Conservation (phyloP, 2,888 invertebrate species). For the Caenorhabditis sp. region DNA sequence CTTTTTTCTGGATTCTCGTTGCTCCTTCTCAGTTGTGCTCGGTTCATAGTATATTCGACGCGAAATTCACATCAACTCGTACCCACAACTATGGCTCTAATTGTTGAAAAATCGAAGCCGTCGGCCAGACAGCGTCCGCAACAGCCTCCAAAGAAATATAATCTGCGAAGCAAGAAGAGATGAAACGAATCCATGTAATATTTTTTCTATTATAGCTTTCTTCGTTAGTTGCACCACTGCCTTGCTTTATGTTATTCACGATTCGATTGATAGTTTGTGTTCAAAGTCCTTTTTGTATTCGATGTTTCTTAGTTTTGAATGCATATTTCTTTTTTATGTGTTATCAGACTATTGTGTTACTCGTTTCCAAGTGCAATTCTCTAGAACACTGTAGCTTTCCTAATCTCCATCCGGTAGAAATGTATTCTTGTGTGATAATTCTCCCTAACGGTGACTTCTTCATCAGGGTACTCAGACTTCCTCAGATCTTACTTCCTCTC, state of each 20-base stretch:
- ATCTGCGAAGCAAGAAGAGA: not conserved
- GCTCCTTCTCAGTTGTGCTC: slow-evolving; percentile 27
- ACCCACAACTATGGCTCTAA: not conserved
- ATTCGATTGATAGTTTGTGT: too few species aligned
- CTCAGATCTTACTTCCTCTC: too few species aligned
- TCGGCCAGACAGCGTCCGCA: not conserved
- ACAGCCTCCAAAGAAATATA: not conserved
- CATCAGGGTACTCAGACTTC: too few species aligned
- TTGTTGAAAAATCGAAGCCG: slow-evolving; percentile 7
- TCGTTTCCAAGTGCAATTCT: too few species aligned
- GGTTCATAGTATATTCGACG: slow-evolving; percentile 16
- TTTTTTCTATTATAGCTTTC: not conserved
- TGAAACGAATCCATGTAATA: not conserved
- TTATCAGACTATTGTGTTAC: too few species aligned
- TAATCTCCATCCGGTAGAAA: too few species aligned
- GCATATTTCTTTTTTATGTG: too few species aligned
- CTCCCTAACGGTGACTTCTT: too few species aligned
- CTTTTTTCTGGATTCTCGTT: slow-evolving; percentile 40
- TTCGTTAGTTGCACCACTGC: not conserved
- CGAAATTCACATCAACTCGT: not conserved
- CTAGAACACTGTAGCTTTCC: too few species aligned
- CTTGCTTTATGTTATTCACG: not conserved
- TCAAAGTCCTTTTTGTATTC: too few species aligned
- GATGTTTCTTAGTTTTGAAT: too few species aligned
- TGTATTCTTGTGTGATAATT: too few species aligned